Percentiles rank a stretch among this genome's conserved stretches.
Evolutionary conservation across 2,113 vertebrate species (phyloP).

Genomic region (Crotalus horridus): DNA sequence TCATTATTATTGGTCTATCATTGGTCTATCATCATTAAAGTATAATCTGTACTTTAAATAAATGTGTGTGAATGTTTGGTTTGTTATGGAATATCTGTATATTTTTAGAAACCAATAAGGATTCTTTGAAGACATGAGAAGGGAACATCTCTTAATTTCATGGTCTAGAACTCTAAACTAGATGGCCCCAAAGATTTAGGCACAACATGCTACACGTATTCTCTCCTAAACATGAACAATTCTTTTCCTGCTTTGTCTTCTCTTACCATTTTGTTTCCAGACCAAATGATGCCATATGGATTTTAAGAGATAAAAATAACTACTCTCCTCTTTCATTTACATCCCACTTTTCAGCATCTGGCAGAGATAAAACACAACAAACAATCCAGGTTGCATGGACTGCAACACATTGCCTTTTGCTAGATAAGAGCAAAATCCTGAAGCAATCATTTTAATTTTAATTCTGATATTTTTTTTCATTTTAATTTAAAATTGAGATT

Average conservation of each 20-base stretch:
- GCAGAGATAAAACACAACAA: not conserved
- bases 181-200: not conserved
- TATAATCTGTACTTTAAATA: not conserved
- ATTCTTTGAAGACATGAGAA: not conserved
- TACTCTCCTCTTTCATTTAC: not conserved
- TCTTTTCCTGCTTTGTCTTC: not conserved
- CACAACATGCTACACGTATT: not conserved
- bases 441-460: not conserved
- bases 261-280: not conserved
- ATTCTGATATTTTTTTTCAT: not conserved
- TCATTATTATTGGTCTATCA: not conserved
- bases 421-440: conserved; percentile 15
- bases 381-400: not conserved
- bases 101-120: not conserved
- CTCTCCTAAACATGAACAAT: not conserved
- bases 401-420: not conserved
- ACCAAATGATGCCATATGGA: not conserved
- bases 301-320: conserved; percentile 15
- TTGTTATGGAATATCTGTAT: not conserved
- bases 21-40: not conserved
- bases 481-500: not conserved
- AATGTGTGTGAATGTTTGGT: not conserved
- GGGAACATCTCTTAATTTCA: not conserved
- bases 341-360: not conserved
- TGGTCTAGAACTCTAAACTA: accelerated